Conservation (phyloP, 1,140 invertebrate genomes). For the Drosophila repleta region DNA sequence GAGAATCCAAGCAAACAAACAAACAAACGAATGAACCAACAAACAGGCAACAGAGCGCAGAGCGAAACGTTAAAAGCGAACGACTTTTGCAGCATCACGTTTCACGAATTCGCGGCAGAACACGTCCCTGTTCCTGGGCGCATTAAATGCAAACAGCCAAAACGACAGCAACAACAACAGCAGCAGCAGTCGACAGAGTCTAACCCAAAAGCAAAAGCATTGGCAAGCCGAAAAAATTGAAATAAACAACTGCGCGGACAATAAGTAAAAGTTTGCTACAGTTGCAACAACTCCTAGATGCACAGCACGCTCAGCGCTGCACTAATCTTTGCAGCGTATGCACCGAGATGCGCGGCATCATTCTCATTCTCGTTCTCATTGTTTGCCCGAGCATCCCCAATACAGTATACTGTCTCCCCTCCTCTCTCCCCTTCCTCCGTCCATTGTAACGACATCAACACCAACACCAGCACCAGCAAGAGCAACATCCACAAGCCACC, state of each 20-base stretch:
- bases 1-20: slow-evolving; percentile 56
- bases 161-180: slow-evolving; percentile 39
- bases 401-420: not conserved
- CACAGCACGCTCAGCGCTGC: slow-evolving; percentile 17
- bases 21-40: slow-evolving; percentile 46
- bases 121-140: slow-evolving; percentile 65
- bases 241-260: slow-evolving; percentile 52
- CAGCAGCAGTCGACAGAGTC: slow-evolving; percentile 56
- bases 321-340: slow-evolving; percentile 47
- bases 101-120: slow-evolving; percentile 83
- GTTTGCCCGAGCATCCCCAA: slow-evolving; percentile 15
- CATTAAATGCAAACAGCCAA: slow-evolving; percentile 79
- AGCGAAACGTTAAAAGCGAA: slow-evolving; percentile 45
- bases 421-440: not conserved
- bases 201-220: slow-evolving; percentile 46
- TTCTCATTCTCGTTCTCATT: slow-evolving; percentile 27
- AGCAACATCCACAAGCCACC: not conserved
- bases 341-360: slow-evolving; percentile 36
- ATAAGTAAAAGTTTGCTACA: slow-evolving; percentile 57
- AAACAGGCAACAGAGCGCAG: slow-evolving; percentile 6
- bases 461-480: not conserved
- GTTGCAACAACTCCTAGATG: slow-evolving; percentile 42
- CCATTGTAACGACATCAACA: slow-evolving; percentile 13
- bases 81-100: slow-evolving; percentile 78
- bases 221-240: slow-evolving; percentile 34